Conservation (phyloP, 2,888 invertebrate genomes). For the Eupithecia tripunctaria region DNA sequence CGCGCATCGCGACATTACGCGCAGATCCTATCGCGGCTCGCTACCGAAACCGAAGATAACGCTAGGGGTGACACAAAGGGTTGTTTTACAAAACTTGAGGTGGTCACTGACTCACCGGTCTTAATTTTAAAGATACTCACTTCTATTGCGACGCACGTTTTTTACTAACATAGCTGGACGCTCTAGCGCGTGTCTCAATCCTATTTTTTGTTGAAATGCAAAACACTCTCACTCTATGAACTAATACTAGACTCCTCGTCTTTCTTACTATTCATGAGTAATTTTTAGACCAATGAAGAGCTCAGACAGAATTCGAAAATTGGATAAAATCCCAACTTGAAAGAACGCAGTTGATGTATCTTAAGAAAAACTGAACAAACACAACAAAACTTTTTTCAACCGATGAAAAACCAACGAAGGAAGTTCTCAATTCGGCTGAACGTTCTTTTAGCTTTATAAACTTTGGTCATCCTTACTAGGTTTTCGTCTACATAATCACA, state of each 20-base stretch:
- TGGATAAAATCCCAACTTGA: background rate
- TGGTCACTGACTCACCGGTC: background rate
- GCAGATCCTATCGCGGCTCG: conserved; percentile 69
- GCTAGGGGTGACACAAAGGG: conserved; percentile 38
- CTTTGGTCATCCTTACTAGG: background rate
- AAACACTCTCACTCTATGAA: background rate
- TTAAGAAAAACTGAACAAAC: background rate
- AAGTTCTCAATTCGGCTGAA: background rate
- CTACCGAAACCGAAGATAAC: conserved; percentile 62
- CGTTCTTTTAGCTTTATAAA: background rate
- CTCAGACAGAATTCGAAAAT: background rate
- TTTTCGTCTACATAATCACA: conserved; percentile 6
- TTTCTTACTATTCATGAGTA: too few species aligned
- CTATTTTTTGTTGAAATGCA: background rate
- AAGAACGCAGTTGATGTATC: background rate
- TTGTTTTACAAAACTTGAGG: background rate
- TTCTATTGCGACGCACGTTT: too few species aligned
- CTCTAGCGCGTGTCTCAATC: background rate
- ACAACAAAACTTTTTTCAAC: background rate
- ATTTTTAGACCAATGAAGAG: background rate
- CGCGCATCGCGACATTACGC: conserved; percentile 74
- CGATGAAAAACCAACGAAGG: background rate
- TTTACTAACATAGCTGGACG: too few species aligned
- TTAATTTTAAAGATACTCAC: too few species aligned
- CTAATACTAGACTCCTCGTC: background rate